A percentile compares a stretch with the other conserved stretches of the same genome.
Conservation (phyloP, 2,888 invertebrate species). For the Loripinus fragilis region DNA sequence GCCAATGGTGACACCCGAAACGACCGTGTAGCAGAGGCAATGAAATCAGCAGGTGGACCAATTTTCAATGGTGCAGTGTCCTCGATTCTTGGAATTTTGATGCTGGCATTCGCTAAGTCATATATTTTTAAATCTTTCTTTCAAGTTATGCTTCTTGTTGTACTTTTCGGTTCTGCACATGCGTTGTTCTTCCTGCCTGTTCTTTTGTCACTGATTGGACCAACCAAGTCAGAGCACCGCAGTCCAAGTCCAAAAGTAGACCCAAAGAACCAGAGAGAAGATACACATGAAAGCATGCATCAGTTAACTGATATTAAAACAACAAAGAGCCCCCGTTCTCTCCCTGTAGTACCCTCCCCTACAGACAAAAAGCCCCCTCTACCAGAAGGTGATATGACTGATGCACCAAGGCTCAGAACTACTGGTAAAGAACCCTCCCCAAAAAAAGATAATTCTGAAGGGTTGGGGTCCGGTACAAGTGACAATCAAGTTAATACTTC, state of each 20-base stretch:
- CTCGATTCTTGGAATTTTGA: conserved; percentile 66
- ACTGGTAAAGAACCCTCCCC: too few relatives aligned
- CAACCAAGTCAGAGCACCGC: not conserved
- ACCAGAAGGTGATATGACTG: too few relatives aligned
- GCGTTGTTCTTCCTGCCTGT: conserved; percentile 69
- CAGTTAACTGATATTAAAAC: too few relatives aligned
- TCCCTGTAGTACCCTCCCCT: too few relatives aligned
- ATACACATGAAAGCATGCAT: too few relatives aligned
- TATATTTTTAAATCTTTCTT: conserved; percentile 72
- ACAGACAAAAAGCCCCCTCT: too few relatives aligned
- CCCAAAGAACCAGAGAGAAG: not conserved
- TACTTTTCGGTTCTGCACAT: conserved; percentile 66
- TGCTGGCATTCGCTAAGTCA: conserved; percentile 63
- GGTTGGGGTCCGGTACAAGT: too few relatives aligned
- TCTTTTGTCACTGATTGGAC: conserved; percentile 57
- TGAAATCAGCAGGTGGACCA: conserved; percentile 65
- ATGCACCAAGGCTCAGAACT: too few relatives aligned
- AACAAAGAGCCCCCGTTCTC: too few relatives aligned
- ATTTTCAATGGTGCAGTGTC: conserved; percentile 72
- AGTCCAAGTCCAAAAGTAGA: not conserved
- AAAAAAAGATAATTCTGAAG: too few relatives aligned
- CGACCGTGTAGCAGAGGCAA: conserved; percentile 51
- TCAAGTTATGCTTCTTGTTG: conserved; percentile 70
- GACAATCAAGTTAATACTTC: too few relatives aligned
- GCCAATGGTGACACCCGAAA: conserved; percentile 41